Evolutionary conservation across 2,797 vertebrate genomes (phyloP).

Genomic region (Ispidina picta): DNA sequence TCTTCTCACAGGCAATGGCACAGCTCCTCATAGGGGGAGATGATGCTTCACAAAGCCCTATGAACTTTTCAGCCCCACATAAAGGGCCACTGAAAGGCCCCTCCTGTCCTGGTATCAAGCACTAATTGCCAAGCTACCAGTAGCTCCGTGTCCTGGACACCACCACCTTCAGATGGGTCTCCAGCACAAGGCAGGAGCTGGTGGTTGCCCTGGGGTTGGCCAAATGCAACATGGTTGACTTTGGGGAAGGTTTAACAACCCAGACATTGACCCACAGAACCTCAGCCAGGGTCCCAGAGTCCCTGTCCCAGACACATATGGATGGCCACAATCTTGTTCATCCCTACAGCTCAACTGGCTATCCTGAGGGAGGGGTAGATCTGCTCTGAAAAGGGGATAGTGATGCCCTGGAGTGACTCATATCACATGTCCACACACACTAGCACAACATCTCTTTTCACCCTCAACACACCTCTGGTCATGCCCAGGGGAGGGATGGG

Average conservation of each 20-base stretch:
- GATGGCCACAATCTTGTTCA: background rate
- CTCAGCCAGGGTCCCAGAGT: rapidly evolving
- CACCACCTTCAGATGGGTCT: background rate
- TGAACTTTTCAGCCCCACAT: background rate
- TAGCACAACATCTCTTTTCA: background rate
- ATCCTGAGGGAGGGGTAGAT: background rate
- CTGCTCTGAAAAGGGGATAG: background rate
- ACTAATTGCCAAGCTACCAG: background rate
- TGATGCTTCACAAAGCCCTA: background rate
- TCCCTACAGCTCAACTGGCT: rapidly evolving
- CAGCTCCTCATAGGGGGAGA: background rate
- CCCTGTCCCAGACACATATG: background rate
- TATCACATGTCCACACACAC: background rate
- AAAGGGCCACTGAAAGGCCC: background rate
- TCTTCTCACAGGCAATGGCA: background rate
- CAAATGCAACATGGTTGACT: rapidly evolving
- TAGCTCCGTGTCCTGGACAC: background rate
- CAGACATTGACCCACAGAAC: background rate
- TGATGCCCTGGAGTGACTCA: background rate
- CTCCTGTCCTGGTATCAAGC: background rate
- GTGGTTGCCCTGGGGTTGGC: background rate
- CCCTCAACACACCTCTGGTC: background rate
- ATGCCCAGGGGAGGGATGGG: background rate
- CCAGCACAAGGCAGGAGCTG: background rate
- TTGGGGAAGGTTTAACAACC: background rate